Conservation (phyloP, 35 echinoderm and acorn worm species). For the Lytechinus variegatus region DNA sequence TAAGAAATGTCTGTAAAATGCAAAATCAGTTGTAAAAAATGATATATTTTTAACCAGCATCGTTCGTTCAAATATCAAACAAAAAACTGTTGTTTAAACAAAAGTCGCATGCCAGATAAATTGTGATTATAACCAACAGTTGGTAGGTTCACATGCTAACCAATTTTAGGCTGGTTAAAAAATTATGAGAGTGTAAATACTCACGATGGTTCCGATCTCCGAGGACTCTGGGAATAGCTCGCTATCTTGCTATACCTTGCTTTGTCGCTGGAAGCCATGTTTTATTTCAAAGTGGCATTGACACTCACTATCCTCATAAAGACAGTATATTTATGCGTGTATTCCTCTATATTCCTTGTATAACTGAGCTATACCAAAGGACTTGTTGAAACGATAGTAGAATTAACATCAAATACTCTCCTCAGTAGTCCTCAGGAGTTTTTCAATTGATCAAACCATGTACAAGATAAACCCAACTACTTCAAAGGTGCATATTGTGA, state of each 20-base stretch:
- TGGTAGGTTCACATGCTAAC: no score
- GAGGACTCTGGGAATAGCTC: not conserved
- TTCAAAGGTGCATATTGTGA: no score
- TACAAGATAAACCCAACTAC: no score
- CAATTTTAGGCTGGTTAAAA: no score
- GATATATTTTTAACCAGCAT: no score
- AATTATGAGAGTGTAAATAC: not conserved
- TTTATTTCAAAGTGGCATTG: not conserved
- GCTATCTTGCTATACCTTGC: slow-evolving; percentile 9
- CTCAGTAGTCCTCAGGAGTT: not conserved
- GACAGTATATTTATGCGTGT: not conserved
- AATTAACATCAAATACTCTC: not conserved
- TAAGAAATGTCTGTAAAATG: no score
- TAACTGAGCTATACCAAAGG: not conserved
- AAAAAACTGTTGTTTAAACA: no score
- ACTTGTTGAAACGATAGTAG: not conserved
- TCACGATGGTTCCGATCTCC: slow-evolving; percentile 28
- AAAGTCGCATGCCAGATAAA: no score
- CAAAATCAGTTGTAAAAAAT: no score
- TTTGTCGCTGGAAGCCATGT: not conserved
- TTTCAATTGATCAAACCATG: not conserved
- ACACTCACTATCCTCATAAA: not conserved
- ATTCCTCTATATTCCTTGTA: not conserved
- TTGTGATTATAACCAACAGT: no score
- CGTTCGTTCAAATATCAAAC: no score